Conservation (phyloP, 2,113 vertebrate genomes). For the Opisthocomus hoazin region DNA sequence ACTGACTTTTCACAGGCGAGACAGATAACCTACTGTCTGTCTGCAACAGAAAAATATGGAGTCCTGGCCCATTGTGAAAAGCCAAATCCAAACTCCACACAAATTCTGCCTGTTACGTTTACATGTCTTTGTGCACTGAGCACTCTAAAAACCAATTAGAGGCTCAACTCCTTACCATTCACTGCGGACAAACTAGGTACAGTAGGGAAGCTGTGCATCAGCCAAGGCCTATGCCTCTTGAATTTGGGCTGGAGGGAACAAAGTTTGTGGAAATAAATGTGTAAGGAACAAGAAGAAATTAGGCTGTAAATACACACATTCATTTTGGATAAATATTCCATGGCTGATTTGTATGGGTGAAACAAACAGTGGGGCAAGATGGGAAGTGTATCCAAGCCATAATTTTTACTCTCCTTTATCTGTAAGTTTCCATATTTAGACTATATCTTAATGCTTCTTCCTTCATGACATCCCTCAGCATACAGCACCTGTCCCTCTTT, state of each 20-base stretch:
- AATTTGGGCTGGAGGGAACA: neutral
- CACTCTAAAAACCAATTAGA: neutral
- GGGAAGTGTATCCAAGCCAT: neutral
- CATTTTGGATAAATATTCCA: neutral
- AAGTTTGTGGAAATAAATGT: neutral
- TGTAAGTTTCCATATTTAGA: neutral
- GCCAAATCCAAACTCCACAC: neutral
- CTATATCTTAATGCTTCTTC: neutral
- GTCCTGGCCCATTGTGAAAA: neutral
- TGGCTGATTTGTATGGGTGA: neutral
- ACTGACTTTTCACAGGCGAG: accelerated
- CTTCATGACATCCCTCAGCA: neutral
- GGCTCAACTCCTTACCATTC: neutral
- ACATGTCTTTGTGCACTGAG: neutral
- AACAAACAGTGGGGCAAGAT: neutral
- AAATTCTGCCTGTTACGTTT: neutral
- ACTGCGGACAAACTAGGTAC: neutral
- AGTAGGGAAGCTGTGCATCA: neutral
- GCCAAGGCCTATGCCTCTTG: neutral
- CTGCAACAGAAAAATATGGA: neutral
- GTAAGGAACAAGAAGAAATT: neutral
- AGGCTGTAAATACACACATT: neutral
- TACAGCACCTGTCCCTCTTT: neutral
- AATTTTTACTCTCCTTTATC: neutral
- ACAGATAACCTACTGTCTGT: neutral